These are phyloP conservation scores for Oryzias curvinotus DNA, from an alignment of 2,113 vertebrate genomes.

Conservation along the genomic window DNA sequence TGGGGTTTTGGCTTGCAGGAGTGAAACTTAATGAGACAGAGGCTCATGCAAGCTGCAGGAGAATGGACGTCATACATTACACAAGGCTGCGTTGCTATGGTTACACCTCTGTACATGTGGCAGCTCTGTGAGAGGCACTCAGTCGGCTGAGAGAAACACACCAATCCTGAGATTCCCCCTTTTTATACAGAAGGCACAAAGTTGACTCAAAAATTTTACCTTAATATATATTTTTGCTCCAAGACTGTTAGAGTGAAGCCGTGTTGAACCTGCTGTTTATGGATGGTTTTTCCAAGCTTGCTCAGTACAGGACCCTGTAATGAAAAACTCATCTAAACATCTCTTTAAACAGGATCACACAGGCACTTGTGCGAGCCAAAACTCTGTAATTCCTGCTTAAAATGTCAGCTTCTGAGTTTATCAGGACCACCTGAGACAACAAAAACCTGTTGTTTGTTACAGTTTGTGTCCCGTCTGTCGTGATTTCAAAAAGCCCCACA, in stretches of 20 bases:
- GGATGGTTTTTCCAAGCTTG: conserved; percentile 1
- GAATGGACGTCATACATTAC: conserved; percentile 48
- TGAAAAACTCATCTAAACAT: conserved; percentile 24
- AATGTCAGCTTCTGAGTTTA: conserved; percentile 38
- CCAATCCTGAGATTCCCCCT: conserved; percentile 37
- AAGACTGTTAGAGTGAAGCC: neutral
- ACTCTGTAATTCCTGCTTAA: conserved; percentile 16
- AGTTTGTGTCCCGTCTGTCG: conserved; percentile 21
- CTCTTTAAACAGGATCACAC: conserved; percentile 34
- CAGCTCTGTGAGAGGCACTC: conserved; percentile 52
- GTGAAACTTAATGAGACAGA: conserved; percentile 40
- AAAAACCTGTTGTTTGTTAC: conserved; percentile 10
- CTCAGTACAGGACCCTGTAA: conserved; percentile 1
- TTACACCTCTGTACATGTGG: conserved; percentile 75
- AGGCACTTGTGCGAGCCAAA: conserved; percentile 3
- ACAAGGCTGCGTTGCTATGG: conserved; percentile 59
- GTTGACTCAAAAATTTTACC: conserved; percentile 6
- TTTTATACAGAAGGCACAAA: conserved; percentile 24
- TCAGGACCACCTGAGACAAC: conserved; percentile 34
- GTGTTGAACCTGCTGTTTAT: neutral
- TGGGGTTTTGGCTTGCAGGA: neutral
- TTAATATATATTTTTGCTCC: too few species aligned
- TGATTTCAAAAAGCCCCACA: conserved; percentile 24
- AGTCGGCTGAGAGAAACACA: conserved; percentile 34
- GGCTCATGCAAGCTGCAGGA: conserved; percentile 16